Evolutionary conservation across 2,113 vertebrate genomes (phyloP), one percentile per base, ranked within the genome.

Genomic region (Natator depressus): DNA sequence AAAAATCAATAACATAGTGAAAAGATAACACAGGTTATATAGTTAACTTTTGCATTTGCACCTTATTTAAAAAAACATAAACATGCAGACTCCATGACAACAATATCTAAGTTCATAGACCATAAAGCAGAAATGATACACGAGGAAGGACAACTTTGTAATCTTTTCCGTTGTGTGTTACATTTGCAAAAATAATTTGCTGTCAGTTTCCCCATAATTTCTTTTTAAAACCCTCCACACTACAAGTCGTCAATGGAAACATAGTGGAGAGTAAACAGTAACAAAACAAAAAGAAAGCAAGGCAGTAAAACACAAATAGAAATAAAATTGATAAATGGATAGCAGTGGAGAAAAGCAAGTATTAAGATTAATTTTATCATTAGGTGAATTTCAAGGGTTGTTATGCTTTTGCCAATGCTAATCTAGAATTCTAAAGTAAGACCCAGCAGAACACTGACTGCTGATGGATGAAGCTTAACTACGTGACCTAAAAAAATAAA

Each of bases 341-440:
- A 89, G 27, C 10, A 78, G 51, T 35, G 13, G 89, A 35, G 87
- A 51, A 95, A 94, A 90, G 76, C 49, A 80, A 72, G 89, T 80
- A 59, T 20, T 80, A 46, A 88, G 49, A 88, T 75, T 72, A 24
- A 86, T 93, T 88, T 91, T 89, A 83, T 95, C 47, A 46, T 91
- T 89, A 89, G 80, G 84, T 85, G 80, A 87, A 92, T 87, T 50
- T 94, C 92, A 57, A 72, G 35, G 50, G 65, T 47, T 90, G 89
- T 95, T 96, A 95, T 91, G 14, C 50, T 85, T 25, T 94, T 85
- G 72, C 57, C 8, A 89, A 14, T 20, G 55, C 90, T 93, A 93
- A 88, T 93, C 89, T 94, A 72, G n/a, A 82, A 55, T 69, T 65
- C 46, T 93, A n/a, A 14, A 80, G 46, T 80, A 69, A 88, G 75